Conservation (phyloP, 2,888 invertebrate genomes). For the Agapostemon virescens region DNA sequence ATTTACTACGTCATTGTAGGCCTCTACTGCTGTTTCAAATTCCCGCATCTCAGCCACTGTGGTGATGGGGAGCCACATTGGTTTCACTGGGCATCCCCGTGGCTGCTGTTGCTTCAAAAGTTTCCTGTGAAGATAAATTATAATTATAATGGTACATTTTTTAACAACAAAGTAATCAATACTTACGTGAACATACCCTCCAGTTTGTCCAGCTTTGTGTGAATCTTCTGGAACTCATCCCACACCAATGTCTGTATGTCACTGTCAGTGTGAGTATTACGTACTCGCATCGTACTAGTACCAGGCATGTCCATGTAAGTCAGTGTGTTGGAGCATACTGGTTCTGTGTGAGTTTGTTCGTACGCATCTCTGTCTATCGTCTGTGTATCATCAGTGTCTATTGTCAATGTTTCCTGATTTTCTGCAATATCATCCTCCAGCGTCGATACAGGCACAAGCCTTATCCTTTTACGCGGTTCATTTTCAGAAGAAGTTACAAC, state of each 20-base stretch:
- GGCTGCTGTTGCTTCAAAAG: background rate
- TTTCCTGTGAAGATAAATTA: background rate
- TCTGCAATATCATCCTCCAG: background rate
- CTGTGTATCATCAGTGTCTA: background rate
- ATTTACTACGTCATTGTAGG: background rate
- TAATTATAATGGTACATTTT: background rate
- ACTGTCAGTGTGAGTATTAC: background rate
- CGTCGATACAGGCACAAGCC: background rate
- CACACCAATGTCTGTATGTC: background rate
- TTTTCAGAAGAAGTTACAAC: background rate
- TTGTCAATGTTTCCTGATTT: background rate
- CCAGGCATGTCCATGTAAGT: background rate
- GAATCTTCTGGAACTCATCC: background rate
- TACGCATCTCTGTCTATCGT: background rate
- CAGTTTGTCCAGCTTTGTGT: background rate
- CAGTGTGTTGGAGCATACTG: background rate
- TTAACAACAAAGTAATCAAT: background rate
- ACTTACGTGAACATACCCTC: conserved; percentile 1
- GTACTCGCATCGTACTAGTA: background rate
- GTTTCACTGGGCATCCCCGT: background rate
- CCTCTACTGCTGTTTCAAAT: background rate
- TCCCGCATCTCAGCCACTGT: background rate
- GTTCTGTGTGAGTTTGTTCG: background rate
- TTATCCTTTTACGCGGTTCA: background rate
- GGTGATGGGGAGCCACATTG: background rate